Evolutionary conservation across 1,140 invertebrate genomes (phyloP).

Genomic region (Lithobius niger): DNA sequence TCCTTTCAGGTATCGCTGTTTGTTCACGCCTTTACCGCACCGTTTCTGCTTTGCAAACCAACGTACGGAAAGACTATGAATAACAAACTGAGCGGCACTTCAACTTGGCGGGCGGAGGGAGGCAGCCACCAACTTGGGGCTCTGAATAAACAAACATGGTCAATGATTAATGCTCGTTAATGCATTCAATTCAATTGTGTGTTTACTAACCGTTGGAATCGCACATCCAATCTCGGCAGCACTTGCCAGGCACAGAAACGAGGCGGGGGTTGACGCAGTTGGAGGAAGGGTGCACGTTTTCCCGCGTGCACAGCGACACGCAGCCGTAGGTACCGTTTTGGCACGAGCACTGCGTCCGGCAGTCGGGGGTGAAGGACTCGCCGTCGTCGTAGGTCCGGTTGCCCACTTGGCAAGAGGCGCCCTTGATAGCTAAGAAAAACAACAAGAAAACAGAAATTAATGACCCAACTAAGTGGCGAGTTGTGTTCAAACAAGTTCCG

Average conservation of each 20-base stretch:
- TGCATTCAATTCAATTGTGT: too few relatives aligned
- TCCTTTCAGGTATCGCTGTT: too few relatives aligned
- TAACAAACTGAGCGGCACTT: too few relatives aligned
- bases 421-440: conserved; percentile 25
- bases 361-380: conserved; percentile 48
- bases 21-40: too few relatives aligned
- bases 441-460: conserved; percentile 6
- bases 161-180: too few relatives aligned
- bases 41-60: too few relatives aligned
- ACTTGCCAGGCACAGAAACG: conserved; percentile 49
- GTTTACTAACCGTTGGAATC: conserved; percentile 35
- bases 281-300: conserved; percentile 45
- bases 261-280: conserved; percentile 46
- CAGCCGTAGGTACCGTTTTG: conserved; percentile 59
- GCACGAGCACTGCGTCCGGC: conserved; percentile 50
- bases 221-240: conserved; percentile 59
- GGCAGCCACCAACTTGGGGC: too few relatives aligned
- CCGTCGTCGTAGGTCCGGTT: conserved; percentile 47
- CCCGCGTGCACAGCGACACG: conserved; percentile 52
- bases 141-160: too few relatives aligned
- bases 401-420: conserved; percentile 38
- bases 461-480: too few relatives aligned
- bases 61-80: too few relatives aligned
- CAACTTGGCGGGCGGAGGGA: too few relatives aligned
- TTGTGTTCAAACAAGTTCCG: too few relatives aligned